These are phyloP conservation scores for Penaeus chinensis DNA, from an alignment of 1,140 invertebrate genomes.

Conservation along the genomic window DNA sequence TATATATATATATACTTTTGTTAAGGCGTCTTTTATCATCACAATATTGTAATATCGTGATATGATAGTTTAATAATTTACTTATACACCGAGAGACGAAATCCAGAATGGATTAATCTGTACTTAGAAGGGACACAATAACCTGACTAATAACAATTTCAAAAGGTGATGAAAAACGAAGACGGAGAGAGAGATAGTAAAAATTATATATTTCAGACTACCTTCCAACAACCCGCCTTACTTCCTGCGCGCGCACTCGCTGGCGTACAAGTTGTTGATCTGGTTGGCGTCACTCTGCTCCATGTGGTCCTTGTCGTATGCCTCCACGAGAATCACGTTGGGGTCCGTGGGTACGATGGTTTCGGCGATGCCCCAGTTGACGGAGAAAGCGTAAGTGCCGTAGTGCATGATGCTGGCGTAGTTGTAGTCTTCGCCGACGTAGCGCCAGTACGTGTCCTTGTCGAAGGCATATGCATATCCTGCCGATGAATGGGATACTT, in stretches of 20 bases:
- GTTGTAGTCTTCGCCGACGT: constrained; percentile 45
- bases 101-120: too few species aligned
- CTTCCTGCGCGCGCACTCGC: constrained; percentile 17
- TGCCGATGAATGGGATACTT: background rate
- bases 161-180: too few species aligned
- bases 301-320: constrained; percentile 31
- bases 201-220: too few species aligned
- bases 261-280: constrained; percentile 33
- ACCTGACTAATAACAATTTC: too few species aligned
- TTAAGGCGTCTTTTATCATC: too few species aligned
- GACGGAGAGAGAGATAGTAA: too few species aligned
- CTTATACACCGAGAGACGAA: too few species aligned
- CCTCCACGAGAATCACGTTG: constrained; percentile 3
- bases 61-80: too few species aligned
- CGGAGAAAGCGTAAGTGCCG: constrained; percentile 30
- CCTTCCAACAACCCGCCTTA: too few species aligned
- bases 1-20: too few species aligned
- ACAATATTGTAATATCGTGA: too few species aligned
- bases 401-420: constrained; percentile 48
- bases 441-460: constrained; percentile 37
- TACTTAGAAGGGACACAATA: too few species aligned
- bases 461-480: constrained; percentile 19
- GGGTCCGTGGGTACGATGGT: constrained; percentile 38
- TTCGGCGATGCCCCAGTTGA: constrained; percentile 17
- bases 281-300: constrained; percentile 32